Evolutionary conservation across 1,140 invertebrate genomes (phyloP).

Genomic region (Hydropsyche tenuis): DNA sequence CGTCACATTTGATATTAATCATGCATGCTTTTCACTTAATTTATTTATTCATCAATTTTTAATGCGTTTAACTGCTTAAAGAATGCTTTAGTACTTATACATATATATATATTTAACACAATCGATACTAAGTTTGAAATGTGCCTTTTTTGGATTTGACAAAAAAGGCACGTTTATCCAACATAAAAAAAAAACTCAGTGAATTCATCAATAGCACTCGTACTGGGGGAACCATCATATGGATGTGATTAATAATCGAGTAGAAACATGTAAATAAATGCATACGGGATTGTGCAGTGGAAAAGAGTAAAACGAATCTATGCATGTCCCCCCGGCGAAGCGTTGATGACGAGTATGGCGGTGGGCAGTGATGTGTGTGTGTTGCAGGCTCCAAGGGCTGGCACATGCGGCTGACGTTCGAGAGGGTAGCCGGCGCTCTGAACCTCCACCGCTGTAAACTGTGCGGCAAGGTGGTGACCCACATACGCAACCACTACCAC

Average conservation of each 20-base stretch:
- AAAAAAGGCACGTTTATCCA: not conserved
- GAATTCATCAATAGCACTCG: slow-evolving; percentile 21
- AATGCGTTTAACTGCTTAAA: slow-evolving; percentile 40
- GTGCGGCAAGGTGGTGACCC: slow-evolving; percentile 89
- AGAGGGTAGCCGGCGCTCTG: slow-evolving; percentile 84
- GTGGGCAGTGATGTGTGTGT: slow-evolving; percentile 59
- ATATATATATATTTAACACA: not conserved
- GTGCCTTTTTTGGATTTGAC: not conserved
- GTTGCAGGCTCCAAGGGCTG: slow-evolving; percentile 89
- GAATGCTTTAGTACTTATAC: slow-evolving; percentile 43
- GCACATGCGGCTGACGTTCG: slow-evolving; percentile 90
- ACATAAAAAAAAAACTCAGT: not conserved
- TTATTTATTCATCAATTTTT: slow-evolving; percentile 38
- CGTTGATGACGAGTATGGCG: slow-evolving; percentile 18
- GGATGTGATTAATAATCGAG: not conserved
- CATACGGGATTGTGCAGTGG: too few relatives aligned
- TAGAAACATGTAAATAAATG: too few relatives aligned
- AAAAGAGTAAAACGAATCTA: too few relatives aligned
- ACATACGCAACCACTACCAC: slow-evolving; percentile 90
- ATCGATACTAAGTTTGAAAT: too few relatives aligned
- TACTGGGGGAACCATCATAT: slow-evolving; percentile 27
- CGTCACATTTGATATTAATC: too few relatives aligned
- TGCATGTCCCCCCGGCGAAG: slow-evolving; percentile 13
- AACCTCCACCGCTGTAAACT: slow-evolving; percentile 90
- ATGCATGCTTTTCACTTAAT: slow-evolving; percentile 47